A percentile compares a stretch with the other conserved stretches of the same genome.
phyloP scores from a whole-genome alignment of 2,888 invertebrate species.

The Allophyes oxyacanthae region DNA sequence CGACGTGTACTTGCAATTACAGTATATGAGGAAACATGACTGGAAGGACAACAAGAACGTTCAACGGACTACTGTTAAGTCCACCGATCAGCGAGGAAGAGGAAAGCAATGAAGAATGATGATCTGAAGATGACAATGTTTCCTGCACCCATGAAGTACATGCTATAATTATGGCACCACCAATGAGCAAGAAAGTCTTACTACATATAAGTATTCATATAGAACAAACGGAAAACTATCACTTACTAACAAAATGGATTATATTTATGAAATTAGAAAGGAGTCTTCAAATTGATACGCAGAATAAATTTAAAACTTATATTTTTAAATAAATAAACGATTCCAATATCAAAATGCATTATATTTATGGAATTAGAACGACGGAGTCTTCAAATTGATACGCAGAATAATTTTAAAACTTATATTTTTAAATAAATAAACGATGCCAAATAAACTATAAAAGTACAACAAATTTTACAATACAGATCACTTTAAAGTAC shows the following conservation, averaged over 20 bases:
- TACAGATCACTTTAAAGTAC: neutral
- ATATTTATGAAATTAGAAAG: no score
- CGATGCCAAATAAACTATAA: conserved; percentile 14
- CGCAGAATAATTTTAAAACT: conserved; percentile 11
- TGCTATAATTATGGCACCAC: no score
- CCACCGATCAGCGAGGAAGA: neutral
- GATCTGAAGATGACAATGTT: no score
- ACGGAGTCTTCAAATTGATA: neutral
- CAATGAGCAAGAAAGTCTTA: no score
- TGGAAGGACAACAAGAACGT: conserved; percentile 49
- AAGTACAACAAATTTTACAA: conserved; percentile 22
- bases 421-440: conserved; percentile 36
- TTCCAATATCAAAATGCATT: no score
- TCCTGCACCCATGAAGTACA: no score
- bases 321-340: no score
- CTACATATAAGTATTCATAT: no score
- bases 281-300: conserved; percentile 1
- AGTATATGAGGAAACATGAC: conserved; percentile 70
- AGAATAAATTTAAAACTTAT: conserved; percentile 2
- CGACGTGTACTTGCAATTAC: conserved; percentile 67
- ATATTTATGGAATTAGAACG: no score
- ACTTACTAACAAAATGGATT: no score
- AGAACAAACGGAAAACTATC: no score
- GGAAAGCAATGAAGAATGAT: neutral
- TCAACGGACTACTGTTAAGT: conserved; percentile 2